Conservation (phyloP, 2,113 vertebrate genomes). For the Heloderma charlesbogerti region DNA sequence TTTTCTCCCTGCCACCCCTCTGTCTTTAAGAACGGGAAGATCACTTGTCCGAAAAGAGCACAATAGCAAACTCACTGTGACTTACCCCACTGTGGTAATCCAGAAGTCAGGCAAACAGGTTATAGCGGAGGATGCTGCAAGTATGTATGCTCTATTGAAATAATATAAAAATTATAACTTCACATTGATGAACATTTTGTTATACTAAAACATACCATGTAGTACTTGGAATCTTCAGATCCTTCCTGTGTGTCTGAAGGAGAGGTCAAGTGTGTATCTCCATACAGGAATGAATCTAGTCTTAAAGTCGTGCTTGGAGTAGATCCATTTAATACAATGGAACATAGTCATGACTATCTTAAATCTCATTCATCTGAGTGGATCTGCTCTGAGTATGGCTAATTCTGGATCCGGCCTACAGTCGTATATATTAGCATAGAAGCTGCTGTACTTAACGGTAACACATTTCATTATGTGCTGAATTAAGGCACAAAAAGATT, state of each 20-base stretch:
- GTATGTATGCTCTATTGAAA: constrained; percentile 26
- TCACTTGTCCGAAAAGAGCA: constrained; percentile 88
- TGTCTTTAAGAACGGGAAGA: constrained; percentile 76
- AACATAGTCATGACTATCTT: background rate
- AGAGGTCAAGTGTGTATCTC: background rate
- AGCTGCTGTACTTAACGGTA: background rate
- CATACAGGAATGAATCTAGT: background rate
- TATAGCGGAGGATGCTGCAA: constrained; percentile 38
- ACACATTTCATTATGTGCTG: background rate
- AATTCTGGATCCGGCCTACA: background rate
- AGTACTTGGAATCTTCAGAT: background rate
- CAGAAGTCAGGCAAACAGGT: constrained; percentile 50
- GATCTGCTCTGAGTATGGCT: background rate
- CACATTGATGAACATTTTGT: background rate
- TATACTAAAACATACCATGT: background rate
- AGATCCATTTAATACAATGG: background rate
- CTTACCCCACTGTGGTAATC: constrained; percentile 67
- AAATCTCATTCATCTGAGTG: background rate
- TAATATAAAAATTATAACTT: background rate
- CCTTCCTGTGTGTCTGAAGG: background rate
- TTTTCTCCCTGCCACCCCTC: background rate
- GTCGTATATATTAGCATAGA: background rate
- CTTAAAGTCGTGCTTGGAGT: background rate
- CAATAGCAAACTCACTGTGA: constrained; percentile 93
- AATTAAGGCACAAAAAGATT: background rate